phyloP scores from a whole-genome alignment of 1,140 invertebrate genomes.

The Sycobia sp. region DNA sequence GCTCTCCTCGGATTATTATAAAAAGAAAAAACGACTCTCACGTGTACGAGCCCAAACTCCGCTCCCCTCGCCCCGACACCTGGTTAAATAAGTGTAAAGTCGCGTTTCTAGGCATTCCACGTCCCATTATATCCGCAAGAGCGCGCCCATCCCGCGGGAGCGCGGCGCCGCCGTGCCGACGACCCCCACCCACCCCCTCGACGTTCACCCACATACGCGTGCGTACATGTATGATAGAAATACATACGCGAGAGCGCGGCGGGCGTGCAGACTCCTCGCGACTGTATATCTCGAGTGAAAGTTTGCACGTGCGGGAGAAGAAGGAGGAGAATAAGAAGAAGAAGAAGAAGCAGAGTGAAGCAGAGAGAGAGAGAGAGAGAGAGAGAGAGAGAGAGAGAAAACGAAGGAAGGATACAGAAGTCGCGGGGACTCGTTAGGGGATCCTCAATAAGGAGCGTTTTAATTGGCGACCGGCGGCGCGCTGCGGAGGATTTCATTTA shows the following conservation, averaged over 20 bases:
- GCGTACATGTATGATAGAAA: too few species aligned
- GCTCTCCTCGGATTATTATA: too few species aligned
- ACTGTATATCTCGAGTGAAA: not conserved
- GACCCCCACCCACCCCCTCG: not conserved
- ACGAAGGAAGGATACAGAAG: not conserved
- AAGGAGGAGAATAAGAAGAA: too few species aligned
- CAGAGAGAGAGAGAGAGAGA: not conserved
- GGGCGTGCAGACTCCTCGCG: too few species aligned
- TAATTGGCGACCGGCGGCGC: slow-evolving; percentile 50
- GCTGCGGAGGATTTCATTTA: too few species aligned
- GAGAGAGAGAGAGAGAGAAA: not conserved
- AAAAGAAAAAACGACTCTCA: too few species aligned
- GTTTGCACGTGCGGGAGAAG: not conserved
- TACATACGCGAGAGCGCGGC: too few species aligned
- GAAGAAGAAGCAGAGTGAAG: not conserved
- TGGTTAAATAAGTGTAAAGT: slow-evolving; percentile 2
- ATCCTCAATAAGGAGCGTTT: slow-evolving; percentile 55
- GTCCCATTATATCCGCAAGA: not conserved
- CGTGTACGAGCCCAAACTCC: too few species aligned
- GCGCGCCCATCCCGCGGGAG: not conserved
- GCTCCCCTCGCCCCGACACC: too few species aligned
- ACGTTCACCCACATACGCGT: not conserved
- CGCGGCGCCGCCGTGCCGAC: not conserved
- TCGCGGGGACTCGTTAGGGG: slow-evolving; percentile 38
- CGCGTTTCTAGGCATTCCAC: not conserved